phyloP scores from a whole-genome alignment of 2,797 vertebrate genomes.

The Ataeniobius toweri region DNA sequence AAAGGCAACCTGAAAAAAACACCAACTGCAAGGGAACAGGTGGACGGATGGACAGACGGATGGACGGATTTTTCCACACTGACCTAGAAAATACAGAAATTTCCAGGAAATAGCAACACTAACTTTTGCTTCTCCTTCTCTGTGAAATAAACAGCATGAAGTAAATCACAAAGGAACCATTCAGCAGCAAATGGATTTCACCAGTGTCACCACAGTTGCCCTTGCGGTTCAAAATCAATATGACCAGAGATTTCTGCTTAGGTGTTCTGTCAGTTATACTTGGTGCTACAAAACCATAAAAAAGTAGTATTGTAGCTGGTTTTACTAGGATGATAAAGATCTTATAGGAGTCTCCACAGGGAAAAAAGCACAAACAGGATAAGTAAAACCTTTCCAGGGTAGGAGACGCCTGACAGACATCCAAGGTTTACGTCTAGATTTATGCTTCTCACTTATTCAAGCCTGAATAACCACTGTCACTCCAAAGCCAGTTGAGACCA shows the following conservation, averaged over 20 bases:
- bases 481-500: conserved; percentile 18
- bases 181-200: background rate
- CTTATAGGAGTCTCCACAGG: conserved; percentile 8
- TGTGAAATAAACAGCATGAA: conserved; percentile 4
- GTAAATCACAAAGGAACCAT: conserved; percentile 12
- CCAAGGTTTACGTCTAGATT: conserved; percentile 46
- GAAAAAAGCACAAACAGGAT: conserved; percentile 2
- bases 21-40: no score
- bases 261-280: conserved; percentile 1
- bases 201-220: background rate
- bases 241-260: conserved; percentile 16
- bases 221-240: conserved; percentile 4
- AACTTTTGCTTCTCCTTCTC: background rate
- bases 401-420: conserved; percentile 28
- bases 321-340: conserved; percentile 31
- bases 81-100: no score
- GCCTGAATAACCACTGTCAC: conserved; percentile 27
- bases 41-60: no score
- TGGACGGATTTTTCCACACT: no score
- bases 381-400: conserved; percentile 22
- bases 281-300: conserved; percentile 13
- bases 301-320: background rate
- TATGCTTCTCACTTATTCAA: conserved; percentile 27
- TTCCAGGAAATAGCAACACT: no score
- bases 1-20: background rate